phyloP scores from a whole-genome alignment of 2,888 invertebrate species.

The Chouioia cunea region DNA sequence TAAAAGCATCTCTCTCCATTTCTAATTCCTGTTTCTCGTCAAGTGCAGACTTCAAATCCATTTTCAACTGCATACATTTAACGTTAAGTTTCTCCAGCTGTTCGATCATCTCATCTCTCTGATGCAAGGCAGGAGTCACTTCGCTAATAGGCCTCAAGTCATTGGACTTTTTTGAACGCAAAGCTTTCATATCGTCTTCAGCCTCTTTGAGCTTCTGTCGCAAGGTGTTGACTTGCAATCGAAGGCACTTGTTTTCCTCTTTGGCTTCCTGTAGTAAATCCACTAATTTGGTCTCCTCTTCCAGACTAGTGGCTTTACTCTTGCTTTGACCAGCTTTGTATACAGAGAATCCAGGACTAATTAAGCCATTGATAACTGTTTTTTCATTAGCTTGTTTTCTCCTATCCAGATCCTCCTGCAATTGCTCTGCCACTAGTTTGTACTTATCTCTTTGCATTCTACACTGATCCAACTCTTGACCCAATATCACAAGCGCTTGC shows the following conservation, averaged over 20 bases:
- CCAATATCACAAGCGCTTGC: constrained; percentile 84
- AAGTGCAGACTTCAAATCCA: constrained; percentile 81
- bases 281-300: constrained; percentile 53
- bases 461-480: constrained; percentile 82
- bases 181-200: constrained; percentile 77
- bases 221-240: constrained; percentile 77
- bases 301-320: constrained; percentile 33
- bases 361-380: constrained; percentile 51
- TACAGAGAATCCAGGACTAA: not conserved
- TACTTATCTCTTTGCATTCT: constrained; percentile 84
- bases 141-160: constrained; percentile 52
- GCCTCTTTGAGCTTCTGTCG: constrained; percentile 80
- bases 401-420: constrained; percentile 72
- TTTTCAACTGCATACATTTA: constrained; percentile 80
- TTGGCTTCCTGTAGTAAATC: constrained; percentile 66
- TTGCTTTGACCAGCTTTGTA: not conserved
- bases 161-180: constrained; percentile 70
- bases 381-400: constrained; percentile 64
- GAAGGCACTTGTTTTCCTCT: constrained; percentile 72
- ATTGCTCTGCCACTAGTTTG: constrained; percentile 83
- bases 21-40: constrained; percentile 89
- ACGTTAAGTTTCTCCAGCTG: constrained; percentile 76
- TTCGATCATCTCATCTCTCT: constrained; percentile 77
- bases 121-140: constrained; percentile 71
- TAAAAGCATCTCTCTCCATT: constrained; percentile 85